Percentiles rank a stretch among this genome's conserved stretches.
phyloP scores from a whole-genome alignment of 2,888 invertebrate species.

The Eulithis prunata region DNA sequence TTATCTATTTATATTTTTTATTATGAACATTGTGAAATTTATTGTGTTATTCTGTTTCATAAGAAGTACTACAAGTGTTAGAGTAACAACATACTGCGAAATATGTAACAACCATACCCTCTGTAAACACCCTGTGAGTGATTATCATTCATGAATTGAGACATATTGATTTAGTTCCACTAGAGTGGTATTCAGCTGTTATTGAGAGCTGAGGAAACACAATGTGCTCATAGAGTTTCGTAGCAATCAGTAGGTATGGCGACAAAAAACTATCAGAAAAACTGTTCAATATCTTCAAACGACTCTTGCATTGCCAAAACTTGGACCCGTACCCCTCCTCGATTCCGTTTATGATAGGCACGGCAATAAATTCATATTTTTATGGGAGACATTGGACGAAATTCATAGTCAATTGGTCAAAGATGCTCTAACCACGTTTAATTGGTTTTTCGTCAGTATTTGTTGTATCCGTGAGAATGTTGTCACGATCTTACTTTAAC shows the following conservation, averaged over 20 bases:
- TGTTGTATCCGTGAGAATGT: background rate
- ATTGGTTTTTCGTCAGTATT: too few species aligned
- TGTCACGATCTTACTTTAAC: background rate
- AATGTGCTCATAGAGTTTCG: too few species aligned
- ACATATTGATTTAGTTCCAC: too few species aligned
- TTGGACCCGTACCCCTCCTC: background rate
- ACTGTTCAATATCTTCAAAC: background rate
- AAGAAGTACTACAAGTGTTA: conserved; percentile 42
- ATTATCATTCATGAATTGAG: background rate
- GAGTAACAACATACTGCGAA: conserved; percentile 57
- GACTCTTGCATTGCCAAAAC: background rate
- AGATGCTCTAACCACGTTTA: too few species aligned
- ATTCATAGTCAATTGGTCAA: too few species aligned
- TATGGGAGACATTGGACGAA: background rate
- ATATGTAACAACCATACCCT: conserved; percentile 70
- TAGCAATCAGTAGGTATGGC: background rate
- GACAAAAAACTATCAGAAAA: conserved; percentile 9
- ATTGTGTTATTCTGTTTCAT: conserved; percentile 58
- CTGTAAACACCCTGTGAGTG: conserved; percentile 64
- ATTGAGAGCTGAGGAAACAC: too few species aligned
- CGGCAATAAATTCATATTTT: background rate
- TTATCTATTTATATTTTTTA: conserved; percentile 57
- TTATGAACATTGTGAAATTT: conserved; percentile 71
- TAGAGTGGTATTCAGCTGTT: too few species aligned
- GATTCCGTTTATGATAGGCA: background rate